Percentiles rank a stretch among this genome's conserved stretches.
Conservation (phyloP, 2,888 invertebrate species). For the Amphipoea lucens region DNA sequence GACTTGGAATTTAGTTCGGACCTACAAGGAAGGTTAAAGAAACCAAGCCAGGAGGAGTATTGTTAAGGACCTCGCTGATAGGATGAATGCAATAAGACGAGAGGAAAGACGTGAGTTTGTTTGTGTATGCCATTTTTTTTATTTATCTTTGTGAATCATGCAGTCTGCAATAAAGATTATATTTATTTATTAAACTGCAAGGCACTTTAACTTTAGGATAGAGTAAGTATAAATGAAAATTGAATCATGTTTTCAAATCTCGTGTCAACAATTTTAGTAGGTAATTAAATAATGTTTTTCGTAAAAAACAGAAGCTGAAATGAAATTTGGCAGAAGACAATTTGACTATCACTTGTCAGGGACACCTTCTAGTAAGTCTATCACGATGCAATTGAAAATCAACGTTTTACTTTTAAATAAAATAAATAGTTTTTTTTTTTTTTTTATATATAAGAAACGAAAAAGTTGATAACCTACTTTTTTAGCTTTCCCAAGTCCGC, state of each 20-base stretch:
- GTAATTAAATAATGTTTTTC: not conserved
- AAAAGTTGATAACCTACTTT: not conserved
- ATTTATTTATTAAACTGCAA: not conserved
- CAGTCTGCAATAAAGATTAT: not conserved
- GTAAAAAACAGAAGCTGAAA: not conserved
- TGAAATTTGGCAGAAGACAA: not conserved
- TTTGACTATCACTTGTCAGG: not conserved
- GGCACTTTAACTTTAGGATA: not conserved
- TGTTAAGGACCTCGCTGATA: not conserved
- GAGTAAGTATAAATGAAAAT: not conserved
- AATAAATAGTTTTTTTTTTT: not conserved
- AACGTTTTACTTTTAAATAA: not conserved
- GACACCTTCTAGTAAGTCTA: not conserved
- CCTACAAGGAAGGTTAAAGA: not conserved
- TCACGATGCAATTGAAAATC: not conserved
- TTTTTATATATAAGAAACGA: not conserved
- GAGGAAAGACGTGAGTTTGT: no score
- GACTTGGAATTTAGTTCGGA: slow-evolving; percentile 55
- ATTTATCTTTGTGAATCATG: no score
- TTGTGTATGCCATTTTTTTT: not conserved
- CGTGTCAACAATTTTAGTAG: not conserved
- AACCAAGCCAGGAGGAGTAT: not conserved
- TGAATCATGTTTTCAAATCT: not conserved
- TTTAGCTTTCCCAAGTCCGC: slow-evolving; percentile 70
- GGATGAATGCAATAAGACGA: not conserved